phyloP scores from a whole-genome alignment of 2,113 vertebrate genomes.

The Chauna torquata region DNA sequence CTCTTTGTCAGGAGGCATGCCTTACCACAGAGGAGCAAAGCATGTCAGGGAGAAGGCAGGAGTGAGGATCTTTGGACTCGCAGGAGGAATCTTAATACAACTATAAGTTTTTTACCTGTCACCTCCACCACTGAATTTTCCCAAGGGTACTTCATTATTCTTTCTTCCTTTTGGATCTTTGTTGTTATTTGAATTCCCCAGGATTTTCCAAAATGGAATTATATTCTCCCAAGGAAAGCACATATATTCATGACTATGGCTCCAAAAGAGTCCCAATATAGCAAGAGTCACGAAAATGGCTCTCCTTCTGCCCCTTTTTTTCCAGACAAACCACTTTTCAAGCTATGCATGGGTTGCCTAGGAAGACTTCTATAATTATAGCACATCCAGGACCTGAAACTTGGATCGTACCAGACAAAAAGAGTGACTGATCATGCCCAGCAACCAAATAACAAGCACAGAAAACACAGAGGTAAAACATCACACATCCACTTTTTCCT shows the following conservation, averaged over 20 bases:
- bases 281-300: neutral
- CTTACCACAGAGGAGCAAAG: neutral
- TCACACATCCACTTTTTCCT: neutral
- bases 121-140: neutral
- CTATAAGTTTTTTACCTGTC: neutral
- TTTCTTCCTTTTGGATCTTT: neutral
- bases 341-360: neutral
- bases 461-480: neutral
- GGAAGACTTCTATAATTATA: neutral
- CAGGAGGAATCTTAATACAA: neutral
- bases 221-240: neutral
- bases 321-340: conserved; percentile 21
- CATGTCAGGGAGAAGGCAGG: neutral
- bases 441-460: neutral
- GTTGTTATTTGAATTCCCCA: neutral
- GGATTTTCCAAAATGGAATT: neutral
- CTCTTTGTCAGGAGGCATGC: neutral
- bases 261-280: neutral
- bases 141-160: neutral
- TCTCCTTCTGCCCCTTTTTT: neutral
- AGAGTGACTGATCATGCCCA: neutral
- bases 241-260: neutral
- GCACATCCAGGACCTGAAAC: neutral
- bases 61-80: neutral
- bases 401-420: neutral